phyloP scores from a whole-genome alignment of 2,113 vertebrate genomes.

The Chionomys nivalis region DNA sequence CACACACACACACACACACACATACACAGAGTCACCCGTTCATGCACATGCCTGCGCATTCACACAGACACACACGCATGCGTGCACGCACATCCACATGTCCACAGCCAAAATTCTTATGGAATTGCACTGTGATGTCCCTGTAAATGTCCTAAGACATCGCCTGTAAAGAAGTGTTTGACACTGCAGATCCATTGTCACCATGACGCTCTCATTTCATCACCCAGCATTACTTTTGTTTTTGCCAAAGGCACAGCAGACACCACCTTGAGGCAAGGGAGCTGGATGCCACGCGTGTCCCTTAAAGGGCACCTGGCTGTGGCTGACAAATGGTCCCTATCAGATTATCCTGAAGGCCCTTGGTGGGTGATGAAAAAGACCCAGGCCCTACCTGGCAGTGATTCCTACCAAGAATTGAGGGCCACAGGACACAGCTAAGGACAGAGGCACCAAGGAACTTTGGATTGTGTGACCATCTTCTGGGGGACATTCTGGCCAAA shows the following conservation, averaged over 20 bases:
- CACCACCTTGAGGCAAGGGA: background rate
- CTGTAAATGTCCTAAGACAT: background rate
- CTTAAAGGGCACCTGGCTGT: background rate
- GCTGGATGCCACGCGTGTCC: background rate
- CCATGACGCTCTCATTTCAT: background rate
- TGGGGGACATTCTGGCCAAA: fast-evolving
- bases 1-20: too few species aligned
- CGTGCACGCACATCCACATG: too few species aligned
- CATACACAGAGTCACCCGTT: background rate
- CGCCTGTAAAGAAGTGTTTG: fast-evolving
- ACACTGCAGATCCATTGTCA: background rate
- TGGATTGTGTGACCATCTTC: background rate
- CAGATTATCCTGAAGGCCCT: background rate
- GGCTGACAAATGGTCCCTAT: background rate
- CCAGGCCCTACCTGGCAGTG: background rate
- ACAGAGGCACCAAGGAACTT: fast-evolving
- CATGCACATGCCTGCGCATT: background rate
- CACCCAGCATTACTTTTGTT: background rate
- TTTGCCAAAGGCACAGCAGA: background rate
- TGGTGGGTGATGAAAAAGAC: background rate
- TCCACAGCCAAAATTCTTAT: background rate
- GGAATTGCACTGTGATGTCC: too few species aligned
- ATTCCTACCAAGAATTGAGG: background rate
- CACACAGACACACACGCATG: background rate
- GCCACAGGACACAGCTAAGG: background rate